Evolutionary conservation across 2,797 vertebrate species (phyloP).

Genomic region (Hoplostethus atlanticus): DNA sequence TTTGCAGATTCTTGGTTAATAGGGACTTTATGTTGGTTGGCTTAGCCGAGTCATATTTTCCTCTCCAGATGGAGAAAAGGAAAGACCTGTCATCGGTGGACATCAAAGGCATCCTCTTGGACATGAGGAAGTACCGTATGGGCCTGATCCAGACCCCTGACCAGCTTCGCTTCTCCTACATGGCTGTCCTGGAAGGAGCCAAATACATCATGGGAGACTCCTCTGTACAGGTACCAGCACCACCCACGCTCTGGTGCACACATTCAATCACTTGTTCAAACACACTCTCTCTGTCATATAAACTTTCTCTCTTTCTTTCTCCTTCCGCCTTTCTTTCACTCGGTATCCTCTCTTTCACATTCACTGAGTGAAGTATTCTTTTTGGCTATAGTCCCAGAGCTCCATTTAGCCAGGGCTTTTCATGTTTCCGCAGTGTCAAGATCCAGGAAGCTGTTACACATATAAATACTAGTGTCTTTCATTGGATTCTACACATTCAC

Average conservation of each 20-base stretch:
- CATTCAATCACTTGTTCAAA: not conserved
- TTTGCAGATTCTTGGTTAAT: not conserved
- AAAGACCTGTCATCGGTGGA: slow-evolving; percentile 94
- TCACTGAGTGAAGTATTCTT: too few relatives aligned
- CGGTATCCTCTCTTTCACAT: not conserved
- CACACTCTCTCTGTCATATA: not conserved
- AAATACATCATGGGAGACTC: slow-evolving; percentile 94
- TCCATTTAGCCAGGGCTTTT: not conserved
- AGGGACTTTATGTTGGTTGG: not conserved
- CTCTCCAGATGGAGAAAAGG: slow-evolving; percentile 83
- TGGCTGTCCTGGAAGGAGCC: slow-evolving; percentile 94
- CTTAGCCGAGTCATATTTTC: not conserved
- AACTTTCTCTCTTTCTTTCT: not conserved
- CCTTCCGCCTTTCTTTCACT: not conserved
- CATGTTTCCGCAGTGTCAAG: not conserved
- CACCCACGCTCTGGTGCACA: not conserved
- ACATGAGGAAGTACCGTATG: slow-evolving; percentile 97
- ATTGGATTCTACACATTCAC: not conserved
- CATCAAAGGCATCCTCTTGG: slow-evolving; percentile 92
- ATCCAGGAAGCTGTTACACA: not conserved
- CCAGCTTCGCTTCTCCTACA: slow-evolving; percentile 97
- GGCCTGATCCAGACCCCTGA: slow-evolving; percentile 97
- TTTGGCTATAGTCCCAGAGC: not conserved
- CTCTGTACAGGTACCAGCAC: slow-evolving; percentile 89
- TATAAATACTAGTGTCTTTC: not conserved